Base-by-base conservation (phyloP, 1,140 invertebrate species). In the Hyles euphorbiae region DNA sequence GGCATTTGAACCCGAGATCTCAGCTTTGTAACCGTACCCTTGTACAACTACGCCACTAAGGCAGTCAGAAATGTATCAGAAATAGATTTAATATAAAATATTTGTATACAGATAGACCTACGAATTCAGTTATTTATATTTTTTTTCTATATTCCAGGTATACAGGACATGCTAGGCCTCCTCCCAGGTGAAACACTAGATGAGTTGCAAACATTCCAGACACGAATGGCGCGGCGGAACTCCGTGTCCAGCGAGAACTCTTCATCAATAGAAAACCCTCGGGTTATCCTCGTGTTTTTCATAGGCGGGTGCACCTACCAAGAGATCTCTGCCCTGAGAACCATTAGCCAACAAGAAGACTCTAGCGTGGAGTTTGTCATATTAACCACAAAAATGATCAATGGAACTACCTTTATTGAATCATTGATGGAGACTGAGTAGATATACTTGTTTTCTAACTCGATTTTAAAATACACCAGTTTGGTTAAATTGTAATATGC, bases 291-390 rank as follows among this genome's bases (percentile, higher is more conserved):
- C 4, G 96, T 99, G 0, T 97, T 98, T 78, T 98, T 99, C 78
- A 94, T 99, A 22, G 98, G 98, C 8, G 98, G 98, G 3, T 98
- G 97, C 78, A 99, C 98, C 0, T 98, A 95, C 90, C 96, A 97
- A 3, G 98, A 99, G 88, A 94, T 99, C 70, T 96, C 98, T 2
- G 97, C 97, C 0, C 85, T 99, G 2, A 91, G 98, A 65, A 98
- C 97, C 81, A 90, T 99, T 4, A 95, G 97, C 5, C 95, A 97
- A 74, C 94, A 97, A 84, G 97, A 98, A 89, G 97, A 98, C 68
- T 94, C 94, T 45, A 96, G 96, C 77, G 94, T 96, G 11, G 97
- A 98, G 81, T 98, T 98, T 89, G 92, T 98, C 10, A 93, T 99
- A 56, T 94, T 95, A 50, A 98, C 97, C 11, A 98, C 97, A 1